Percentiles rank a stretch among this genome's conserved stretches.
Conservation (phyloP, 2,113 vertebrate species). For the Dasyprocta punctata region DNA sequence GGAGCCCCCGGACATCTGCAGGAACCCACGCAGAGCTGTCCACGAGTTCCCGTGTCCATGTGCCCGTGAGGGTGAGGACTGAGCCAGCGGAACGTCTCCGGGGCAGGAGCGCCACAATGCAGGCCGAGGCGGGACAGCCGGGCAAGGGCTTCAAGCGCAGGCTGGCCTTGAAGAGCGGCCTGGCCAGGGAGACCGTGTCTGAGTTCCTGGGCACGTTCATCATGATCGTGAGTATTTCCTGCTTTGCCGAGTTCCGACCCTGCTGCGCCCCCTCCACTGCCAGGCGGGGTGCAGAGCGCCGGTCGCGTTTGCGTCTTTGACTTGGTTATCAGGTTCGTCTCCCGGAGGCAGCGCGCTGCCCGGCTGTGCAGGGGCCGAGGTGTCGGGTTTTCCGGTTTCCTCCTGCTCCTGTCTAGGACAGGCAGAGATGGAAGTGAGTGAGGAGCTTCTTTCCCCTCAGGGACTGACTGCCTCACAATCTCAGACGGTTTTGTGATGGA, state of each 20-base stretch:
- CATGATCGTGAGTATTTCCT: conserved; percentile 94
- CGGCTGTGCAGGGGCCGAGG: too few species aligned
- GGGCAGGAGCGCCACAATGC: conserved; percentile 79
- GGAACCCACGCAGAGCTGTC: conserved; percentile 65
- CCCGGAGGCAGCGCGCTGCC: not conserved
- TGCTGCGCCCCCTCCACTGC: not conserved
- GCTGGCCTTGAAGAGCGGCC: conserved; percentile 89
- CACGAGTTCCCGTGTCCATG: conserved; percentile 77
- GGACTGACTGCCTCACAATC: not conserved
- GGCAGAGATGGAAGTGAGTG: too few species aligned
- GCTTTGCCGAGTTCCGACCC: conserved; percentile 61
- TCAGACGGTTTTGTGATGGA: not conserved
- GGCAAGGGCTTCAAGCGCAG: conserved; percentile 88
- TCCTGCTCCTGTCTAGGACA: not conserved
- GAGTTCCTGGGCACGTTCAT: conserved; percentile 96
- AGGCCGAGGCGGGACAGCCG: conserved; percentile 86
- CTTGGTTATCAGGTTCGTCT: not conserved
- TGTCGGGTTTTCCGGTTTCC: not conserved
- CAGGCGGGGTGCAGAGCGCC: not conserved
- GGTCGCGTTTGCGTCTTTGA: not conserved
- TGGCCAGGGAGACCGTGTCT: conserved; percentile 93
- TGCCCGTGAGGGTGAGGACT: conserved; percentile 77
- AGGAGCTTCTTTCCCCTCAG: not conserved
- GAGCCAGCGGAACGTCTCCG: conserved; percentile 45
- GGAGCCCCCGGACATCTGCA: conserved; percentile 72